These are phyloP conservation scores for Fragum fragum DNA, from an alignment of 2,888 invertebrate species.

Conservation along the genomic window DNA sequence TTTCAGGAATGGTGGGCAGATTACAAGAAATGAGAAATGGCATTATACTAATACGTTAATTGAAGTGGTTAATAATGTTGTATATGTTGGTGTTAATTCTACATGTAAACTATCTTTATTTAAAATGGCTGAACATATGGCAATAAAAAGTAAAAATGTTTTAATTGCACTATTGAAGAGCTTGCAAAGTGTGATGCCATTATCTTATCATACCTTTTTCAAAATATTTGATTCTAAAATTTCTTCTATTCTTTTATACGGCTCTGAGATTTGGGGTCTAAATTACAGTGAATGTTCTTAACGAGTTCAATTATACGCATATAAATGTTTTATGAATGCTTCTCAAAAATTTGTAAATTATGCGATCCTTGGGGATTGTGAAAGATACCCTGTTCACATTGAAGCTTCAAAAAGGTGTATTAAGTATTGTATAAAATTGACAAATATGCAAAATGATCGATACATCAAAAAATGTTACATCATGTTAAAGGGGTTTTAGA, in stretches of 20 bases:
- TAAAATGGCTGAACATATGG: conserved; percentile 37
- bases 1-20: conserved; percentile 47
- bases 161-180: conserved; percentile 9
- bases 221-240: conserved; percentile 52
- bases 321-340: conserved; percentile 34
- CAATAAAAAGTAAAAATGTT: conserved; percentile 28
- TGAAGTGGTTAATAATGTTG: conserved; percentile 35
- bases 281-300: conserved; percentile 30
- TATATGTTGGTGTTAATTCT: conserved; percentile 47
- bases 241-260: conserved; percentile 35
- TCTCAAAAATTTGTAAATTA: background rate
- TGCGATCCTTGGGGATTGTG: conserved; percentile 37
- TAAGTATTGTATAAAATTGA: conserved; percentile 43
- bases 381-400: conserved; percentile 35
- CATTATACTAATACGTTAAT: conserved; percentile 25
- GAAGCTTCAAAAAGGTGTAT: conserved; percentile 30
- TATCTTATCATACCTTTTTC: conserved; percentile 33
- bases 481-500: conserved; percentile 27
- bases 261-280: conserved; percentile 48
- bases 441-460: conserved; percentile 21
- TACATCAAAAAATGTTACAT: conserved; percentile 14
- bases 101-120: conserved; percentile 29
- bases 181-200: conserved; percentile 12
- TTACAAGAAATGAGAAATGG: conserved; percentile 48
- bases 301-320: conserved; percentile 38